These are phyloP conservation scores for Drosophila imparisetae DNA, from an alignment of 2,888 invertebrate species.

Conservation along the genomic window DNA sequence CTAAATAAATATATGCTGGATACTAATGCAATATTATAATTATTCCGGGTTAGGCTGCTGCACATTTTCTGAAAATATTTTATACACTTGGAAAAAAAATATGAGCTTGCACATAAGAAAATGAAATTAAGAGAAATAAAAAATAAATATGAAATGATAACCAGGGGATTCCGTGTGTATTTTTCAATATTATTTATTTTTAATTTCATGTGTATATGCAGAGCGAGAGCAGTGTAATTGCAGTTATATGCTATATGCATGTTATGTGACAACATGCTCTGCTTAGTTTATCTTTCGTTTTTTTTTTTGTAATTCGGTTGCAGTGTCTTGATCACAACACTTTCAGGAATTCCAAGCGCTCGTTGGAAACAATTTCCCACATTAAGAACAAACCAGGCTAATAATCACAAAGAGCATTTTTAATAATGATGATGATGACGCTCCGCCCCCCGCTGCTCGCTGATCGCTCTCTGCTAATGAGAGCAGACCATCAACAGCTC, in stretches of 20 bases:
- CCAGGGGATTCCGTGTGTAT: neutral
- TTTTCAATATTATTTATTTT: neutral
- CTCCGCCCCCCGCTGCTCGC: constrained; percentile 18
- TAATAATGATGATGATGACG: constrained; percentile 47
- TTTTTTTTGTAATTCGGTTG: constrained; percentile 7
- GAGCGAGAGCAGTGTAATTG: constrained; percentile 8
- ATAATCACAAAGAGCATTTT: constrained; percentile 65
- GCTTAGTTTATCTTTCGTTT: neutral
- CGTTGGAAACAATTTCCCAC: constrained; percentile 54
- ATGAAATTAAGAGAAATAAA: neutral
- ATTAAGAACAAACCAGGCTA: constrained; percentile 63
- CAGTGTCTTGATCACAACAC: constrained; percentile 10
- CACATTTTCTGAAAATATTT: neutral
- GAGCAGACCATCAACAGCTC: constrained; percentile 46
- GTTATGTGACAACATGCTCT: constrained; percentile 12
- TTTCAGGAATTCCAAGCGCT: constrained; percentile 29
- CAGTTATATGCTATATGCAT: neutral
- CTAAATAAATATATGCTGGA: neutral
- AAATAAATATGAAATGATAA: neutral
- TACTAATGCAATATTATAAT: neutral
- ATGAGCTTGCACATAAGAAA: neutral
- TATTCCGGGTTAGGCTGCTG: neutral
- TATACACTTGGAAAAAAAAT: neutral
- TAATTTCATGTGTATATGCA: neutral
- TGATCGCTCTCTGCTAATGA: constrained; percentile 66